phyloP scores from a whole-genome alignment of 2,888 invertebrate genomes.

The Aporophyla nigra region DNA sequence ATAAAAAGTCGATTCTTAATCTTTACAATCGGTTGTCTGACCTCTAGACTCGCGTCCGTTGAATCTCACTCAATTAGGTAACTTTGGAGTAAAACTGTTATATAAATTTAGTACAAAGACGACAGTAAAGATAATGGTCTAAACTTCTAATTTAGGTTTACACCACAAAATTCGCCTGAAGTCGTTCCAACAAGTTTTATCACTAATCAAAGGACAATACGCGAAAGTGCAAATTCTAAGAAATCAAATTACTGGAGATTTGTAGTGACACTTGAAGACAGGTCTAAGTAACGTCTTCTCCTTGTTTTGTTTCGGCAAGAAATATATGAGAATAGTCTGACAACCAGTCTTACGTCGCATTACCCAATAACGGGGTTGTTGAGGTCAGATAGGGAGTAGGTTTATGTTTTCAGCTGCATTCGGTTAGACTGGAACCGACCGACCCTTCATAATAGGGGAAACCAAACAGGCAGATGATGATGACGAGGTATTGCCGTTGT shows the following conservation, averaged over 20 bases:
- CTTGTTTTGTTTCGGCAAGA: neutral
- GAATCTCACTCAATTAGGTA: conserved; percentile 26
- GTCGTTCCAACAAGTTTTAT: conserved; percentile 5
- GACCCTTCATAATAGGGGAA: too few species aligned
- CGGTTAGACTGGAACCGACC: too few species aligned
- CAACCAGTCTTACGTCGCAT: too few species aligned
- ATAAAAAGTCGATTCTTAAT: conserved; percentile 23
- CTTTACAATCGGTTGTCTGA: conserved; percentile 17
- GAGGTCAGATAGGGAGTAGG: too few species aligned
- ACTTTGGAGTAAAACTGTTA: conserved; percentile 17
- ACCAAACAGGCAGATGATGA: too few species aligned
- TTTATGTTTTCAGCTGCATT: too few species aligned
- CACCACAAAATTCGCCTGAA: conserved; percentile 27
- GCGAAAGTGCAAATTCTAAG: conserved; percentile 1
- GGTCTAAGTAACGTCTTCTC: neutral
- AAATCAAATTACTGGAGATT: conserved; percentile 24
- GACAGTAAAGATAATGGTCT: conserved; percentile 24
- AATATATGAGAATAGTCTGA: neutral
- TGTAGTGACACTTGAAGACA: conserved; percentile 3
- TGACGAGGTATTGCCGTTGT: too few species aligned
- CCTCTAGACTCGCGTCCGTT: conserved; percentile 22
- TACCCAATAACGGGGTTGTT: too few species aligned
- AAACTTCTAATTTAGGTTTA: conserved; percentile 30
- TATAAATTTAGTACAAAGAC: conserved; percentile 22
- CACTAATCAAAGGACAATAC: conserved; percentile 30